Percentiles rank a stretch among this genome's conserved stretches.
Conservation (phyloP, 2,797 vertebrate genomes). For the Hemibagrus guttatus region DNA sequence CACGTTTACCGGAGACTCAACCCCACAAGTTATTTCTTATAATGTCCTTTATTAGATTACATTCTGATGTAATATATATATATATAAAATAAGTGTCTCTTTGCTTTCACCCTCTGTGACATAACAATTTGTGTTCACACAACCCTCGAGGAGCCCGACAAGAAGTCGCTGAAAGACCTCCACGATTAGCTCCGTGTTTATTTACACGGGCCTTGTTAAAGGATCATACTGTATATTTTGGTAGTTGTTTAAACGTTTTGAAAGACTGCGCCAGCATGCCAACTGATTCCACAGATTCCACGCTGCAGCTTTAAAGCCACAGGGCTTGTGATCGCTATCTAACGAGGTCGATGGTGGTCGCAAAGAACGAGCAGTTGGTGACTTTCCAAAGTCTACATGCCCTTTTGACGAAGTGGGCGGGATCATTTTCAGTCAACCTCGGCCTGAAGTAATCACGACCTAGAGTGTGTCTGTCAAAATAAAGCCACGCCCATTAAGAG, state of each 20-base stretch:
- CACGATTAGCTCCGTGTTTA: slow-evolving; percentile 1
- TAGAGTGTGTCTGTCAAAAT: too few relatives aligned
- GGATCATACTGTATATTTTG: not conserved
- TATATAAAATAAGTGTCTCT: not conserved
- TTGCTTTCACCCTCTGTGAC: too few relatives aligned
- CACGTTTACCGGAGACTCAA: too few relatives aligned
- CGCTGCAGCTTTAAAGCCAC: not conserved
- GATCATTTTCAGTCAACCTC: not conserved
- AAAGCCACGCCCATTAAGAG: too few relatives aligned
- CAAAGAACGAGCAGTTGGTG: not conserved
- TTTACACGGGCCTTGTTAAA: not conserved
- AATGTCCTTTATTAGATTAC: not conserved
- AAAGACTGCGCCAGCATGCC: not conserved
- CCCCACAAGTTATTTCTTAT: not conserved
- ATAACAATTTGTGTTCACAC: not conserved
- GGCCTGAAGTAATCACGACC: too few relatives aligned
- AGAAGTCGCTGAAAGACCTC: not conserved
- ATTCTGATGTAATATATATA: not conserved
- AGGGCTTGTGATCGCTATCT: not conserved
- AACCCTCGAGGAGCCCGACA: not conserved
- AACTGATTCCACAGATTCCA: slow-evolving; percentile 22
- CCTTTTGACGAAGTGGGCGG: not conserved
- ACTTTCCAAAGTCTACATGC: not conserved
- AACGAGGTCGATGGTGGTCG: slow-evolving; percentile 11
- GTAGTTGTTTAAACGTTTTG: not conserved